Percentiles rank a stretch among this genome's conserved stretches.
Evolutionary conservation across 2,888 invertebrate species (phyloP).

Genomic region (Eupithecia abbreviata): DNA sequence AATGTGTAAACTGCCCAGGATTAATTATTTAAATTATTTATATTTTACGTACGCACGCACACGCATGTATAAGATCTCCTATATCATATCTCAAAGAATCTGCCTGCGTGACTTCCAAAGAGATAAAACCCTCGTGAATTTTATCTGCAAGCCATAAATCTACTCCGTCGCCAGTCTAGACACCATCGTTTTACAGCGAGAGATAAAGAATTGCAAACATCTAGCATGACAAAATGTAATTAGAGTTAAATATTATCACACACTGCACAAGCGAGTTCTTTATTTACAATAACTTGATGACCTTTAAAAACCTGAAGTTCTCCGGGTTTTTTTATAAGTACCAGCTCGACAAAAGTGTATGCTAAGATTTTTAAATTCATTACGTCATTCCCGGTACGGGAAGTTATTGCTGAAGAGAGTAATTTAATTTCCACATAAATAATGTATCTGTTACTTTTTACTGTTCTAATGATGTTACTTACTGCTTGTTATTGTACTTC

Average conservation of each 20-base stretch:
- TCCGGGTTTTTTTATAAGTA: slow-evolving; percentile 19
- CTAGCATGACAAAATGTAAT: background rate
- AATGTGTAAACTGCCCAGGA: too few species aligned
- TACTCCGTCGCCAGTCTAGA: background rate
- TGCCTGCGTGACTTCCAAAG: background rate
- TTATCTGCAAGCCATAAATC: background rate
- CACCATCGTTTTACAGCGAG: background rate
- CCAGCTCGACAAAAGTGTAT: background rate
- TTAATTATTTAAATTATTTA: too few species aligned
- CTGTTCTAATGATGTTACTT: too few species aligned
- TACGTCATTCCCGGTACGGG: background rate
- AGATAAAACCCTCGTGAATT: background rate
- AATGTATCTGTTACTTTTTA: too few species aligned
- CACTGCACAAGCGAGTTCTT: slow-evolving; percentile 14
- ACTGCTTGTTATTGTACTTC: too few species aligned
- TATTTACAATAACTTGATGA: slow-evolving; percentile 22
- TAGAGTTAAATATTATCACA: slow-evolving; percentile 14
- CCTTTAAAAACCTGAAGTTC: slow-evolving; percentile 32
- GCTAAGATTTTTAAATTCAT: background rate
- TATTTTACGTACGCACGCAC: background rate
- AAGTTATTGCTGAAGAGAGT: background rate
- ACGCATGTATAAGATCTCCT: too few species aligned
- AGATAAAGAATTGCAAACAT: slow-evolving; percentile 6
- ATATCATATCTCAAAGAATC: background rate
- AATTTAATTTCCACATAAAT: background rate